A percentile compares a stretch with the other conserved stretches of the same genome.
phyloP scores from a whole-genome alignment of 2,797 vertebrate genomes.

The Malurus leucopterus region DNA sequence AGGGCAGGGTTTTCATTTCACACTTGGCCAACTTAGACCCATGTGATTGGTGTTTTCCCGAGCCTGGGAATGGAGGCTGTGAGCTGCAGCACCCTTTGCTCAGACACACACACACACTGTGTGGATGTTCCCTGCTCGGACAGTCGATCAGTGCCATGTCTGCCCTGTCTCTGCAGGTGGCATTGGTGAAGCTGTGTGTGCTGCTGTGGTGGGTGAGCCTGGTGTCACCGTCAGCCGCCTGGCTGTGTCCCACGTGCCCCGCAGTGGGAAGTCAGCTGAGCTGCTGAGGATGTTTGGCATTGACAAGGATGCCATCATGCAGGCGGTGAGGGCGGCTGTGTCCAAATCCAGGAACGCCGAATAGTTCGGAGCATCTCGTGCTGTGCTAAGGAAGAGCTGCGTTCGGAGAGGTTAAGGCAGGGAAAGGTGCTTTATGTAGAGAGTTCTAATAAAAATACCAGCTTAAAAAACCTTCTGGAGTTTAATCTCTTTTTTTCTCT shows the following conservation, averaged over 20 bases:
- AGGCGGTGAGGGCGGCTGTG: constrained; percentile 72
- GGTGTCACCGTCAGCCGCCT: constrained; percentile 73
- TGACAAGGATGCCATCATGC: constrained; percentile 79
- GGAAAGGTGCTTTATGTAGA: constrained; percentile 54
- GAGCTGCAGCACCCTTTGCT: not conserved
- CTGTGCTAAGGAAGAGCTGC: not conserved
- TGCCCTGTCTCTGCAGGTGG: constrained; percentile 69
- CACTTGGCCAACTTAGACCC: not conserved
- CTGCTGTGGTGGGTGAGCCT: constrained; percentile 72
- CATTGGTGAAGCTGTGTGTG: constrained; percentile 80
- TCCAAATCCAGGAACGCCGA: constrained; percentile 69
- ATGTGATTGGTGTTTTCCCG: not conserved
- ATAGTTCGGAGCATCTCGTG: not conserved
- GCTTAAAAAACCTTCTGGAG: constrained; percentile 13
- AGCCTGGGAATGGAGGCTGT: not conserved
- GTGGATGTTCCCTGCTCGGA: not conserved
- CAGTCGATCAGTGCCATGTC: fast-evolving
- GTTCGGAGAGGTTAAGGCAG: constrained; percentile 2
- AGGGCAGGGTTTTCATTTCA: not conserved
- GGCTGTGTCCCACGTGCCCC: constrained; percentile 78
- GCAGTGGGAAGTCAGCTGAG: constrained; percentile 80
- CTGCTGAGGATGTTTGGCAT: constrained; percentile 84
- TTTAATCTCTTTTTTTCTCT: not conserved
- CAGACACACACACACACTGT: not conserved
- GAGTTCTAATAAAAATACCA: constrained; percentile 66